Conservation (phyloP, 2,113 vertebrate species). For the Leucosticte australis region DNA sequence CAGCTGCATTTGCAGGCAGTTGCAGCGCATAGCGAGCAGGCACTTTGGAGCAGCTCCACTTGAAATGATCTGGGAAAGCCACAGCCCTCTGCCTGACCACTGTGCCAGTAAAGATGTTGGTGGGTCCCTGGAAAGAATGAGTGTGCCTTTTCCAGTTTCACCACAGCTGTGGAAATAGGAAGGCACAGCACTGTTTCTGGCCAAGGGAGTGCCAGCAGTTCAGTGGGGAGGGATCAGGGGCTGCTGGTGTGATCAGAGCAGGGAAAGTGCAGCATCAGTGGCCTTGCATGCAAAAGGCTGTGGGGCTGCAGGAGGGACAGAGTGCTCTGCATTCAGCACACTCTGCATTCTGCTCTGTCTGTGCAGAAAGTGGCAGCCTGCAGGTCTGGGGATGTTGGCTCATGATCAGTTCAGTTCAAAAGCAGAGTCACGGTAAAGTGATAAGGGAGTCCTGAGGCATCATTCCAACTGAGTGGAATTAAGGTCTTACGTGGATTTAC, state of each 20-base stretch:
- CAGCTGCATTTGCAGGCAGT: not conserved
- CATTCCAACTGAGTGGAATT: not conserved
- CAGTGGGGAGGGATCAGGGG: fast-evolving
- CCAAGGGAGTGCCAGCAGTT: not conserved
- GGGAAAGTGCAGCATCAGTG: not conserved
- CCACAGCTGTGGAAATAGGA: not conserved
- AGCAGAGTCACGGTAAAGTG: not conserved
- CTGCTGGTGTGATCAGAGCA: not conserved
- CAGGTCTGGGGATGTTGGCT: not conserved
- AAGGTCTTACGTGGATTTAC: slow-evolving; percentile 27
- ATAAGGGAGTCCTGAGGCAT: not conserved
- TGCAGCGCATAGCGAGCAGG: fast-evolving
- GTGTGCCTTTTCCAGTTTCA: not conserved
- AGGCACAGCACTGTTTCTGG: not conserved
- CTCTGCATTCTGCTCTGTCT: not conserved
- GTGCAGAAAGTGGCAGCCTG: not conserved
- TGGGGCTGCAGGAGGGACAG: not conserved
- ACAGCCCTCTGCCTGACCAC: not conserved
- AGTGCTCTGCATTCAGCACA: not conserved
- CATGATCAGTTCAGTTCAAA: not conserved
- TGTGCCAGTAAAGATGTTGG: not conserved
- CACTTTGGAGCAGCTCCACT: not conserved
- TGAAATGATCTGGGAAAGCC: not conserved
- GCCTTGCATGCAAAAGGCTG: not conserved
- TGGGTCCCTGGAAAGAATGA: fast-evolving